Conservation (phyloP, 2,797 vertebrate genomes). For the Dallia pectoralis region DNA sequence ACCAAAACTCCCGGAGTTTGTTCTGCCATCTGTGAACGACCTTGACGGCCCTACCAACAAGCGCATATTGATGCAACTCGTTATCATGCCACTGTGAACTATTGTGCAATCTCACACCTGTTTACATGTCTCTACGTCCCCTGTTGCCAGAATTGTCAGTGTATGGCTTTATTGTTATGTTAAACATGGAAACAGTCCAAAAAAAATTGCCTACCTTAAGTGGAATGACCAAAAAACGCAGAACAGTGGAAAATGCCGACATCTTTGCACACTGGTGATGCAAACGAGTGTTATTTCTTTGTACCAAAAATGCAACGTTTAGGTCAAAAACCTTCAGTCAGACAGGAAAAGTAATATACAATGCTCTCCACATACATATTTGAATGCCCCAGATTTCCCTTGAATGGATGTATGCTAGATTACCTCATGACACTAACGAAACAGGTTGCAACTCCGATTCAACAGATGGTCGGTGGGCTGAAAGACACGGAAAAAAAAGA, state of each 20-base stretch:
- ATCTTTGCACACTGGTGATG: no score
- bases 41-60: conserved; percentile 39
- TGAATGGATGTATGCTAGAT: neutral
- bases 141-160: neutral
- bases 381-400: neutral
- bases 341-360: no score
- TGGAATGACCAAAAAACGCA: no score
- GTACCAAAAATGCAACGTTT: no score
- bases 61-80: conserved; percentile 38
- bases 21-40: conserved; percentile 38
- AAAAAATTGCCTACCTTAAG: no score
- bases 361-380: neutral
- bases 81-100: conserved; percentile 29
- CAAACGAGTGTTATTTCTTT: no score
- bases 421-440: neutral
- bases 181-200: neutral
- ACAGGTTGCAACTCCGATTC: conserved; percentile 16
- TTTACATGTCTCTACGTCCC: neutral
- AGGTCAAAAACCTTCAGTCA: no score
- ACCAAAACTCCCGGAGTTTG: no score
- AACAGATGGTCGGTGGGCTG: conserved; percentile 11
- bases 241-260: no score
- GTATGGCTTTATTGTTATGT: neutral
- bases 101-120: neutral
- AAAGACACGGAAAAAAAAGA: neutral